These are phyloP conservation scores for Discoglossus pictus DNA, from an alignment of 2,797 vertebrate species.

Conservation along the genomic window DNA sequence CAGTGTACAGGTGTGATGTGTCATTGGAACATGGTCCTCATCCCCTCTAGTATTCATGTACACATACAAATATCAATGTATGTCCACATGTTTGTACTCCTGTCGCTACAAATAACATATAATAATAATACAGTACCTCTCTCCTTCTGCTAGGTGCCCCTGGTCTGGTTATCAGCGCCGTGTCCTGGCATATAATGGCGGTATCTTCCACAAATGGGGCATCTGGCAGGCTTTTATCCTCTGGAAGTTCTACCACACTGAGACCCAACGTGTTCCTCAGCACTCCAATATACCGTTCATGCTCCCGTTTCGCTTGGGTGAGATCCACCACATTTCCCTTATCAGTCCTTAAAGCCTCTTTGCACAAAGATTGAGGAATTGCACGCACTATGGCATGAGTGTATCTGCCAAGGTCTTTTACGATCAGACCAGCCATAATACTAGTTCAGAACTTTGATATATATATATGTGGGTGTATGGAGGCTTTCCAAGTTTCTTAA, in stretches of 20 bases:
- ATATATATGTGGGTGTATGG: too few relatives aligned
- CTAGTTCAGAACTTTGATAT: background rate
- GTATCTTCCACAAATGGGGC: slow-evolving; percentile 94
- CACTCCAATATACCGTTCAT: slow-evolving; percentile 78
- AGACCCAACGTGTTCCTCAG: slow-evolving; percentile 82
- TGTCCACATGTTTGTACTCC: too few relatives aligned
- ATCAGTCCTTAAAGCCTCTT: slow-evolving; percentile 74
- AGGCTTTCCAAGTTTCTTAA: background rate
- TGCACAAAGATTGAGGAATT: slow-evolving; percentile 78
- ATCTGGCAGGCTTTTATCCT: slow-evolving; percentile 88
- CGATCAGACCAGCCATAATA: slow-evolving; percentile 65
- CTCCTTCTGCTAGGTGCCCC: slow-evolving; percentile 84
- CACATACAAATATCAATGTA: too few relatives aligned
- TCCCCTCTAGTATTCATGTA: too few relatives aligned
- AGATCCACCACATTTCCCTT: slow-evolving; percentile 74
- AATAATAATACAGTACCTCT: slow-evolving; percentile 82
- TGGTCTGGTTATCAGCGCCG: slow-evolving; percentile 88
- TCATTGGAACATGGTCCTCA: too few relatives aligned
- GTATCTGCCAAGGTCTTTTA: slow-evolving; percentile 77
- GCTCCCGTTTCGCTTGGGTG: slow-evolving; percentile 72
- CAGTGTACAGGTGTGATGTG: too few relatives aligned
- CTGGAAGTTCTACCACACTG: slow-evolving; percentile 85
- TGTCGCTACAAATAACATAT: too few relatives aligned
- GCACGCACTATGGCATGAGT: slow-evolving; percentile 88
- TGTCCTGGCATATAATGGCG: slow-evolving; percentile 91